These are phyloP conservation scores for Phasianus colchicus DNA, from an alignment of 2,113 vertebrate genomes.

Conservation along the genomic window DNA sequence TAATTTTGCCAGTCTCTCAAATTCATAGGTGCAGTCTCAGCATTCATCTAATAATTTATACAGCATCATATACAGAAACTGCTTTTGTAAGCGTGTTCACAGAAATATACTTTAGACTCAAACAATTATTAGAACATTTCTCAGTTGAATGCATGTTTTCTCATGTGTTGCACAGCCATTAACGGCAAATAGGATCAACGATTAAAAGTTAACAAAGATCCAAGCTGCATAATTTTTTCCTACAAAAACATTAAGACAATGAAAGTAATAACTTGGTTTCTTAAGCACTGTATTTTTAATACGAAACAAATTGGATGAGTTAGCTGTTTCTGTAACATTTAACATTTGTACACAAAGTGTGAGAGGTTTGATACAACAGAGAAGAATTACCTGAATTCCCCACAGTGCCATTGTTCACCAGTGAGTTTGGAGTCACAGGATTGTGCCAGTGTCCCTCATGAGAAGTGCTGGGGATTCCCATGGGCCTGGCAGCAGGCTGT, in stretches of 20 bases:
- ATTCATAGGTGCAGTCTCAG: not conserved
- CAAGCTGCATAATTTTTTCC: not conserved
- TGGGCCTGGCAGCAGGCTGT: slow-evolving; percentile 90
- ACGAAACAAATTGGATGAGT: not conserved
- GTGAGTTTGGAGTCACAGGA: slow-evolving; percentile 87
- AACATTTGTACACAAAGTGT: slow-evolving; percentile 36
- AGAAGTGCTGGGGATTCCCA: slow-evolving; percentile 83
- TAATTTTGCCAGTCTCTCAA: not conserved
- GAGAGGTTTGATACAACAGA: slow-evolving; percentile 65
- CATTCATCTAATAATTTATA: not conserved
- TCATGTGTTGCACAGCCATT: not conserved
- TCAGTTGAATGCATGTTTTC: slow-evolving; percentile 69
- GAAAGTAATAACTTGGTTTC: not conserved
- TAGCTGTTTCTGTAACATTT: slow-evolving; percentile 62
- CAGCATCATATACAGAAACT: not conserved
- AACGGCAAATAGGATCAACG: not conserved
- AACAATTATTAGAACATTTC: not conserved
- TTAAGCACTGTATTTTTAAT: not conserved
- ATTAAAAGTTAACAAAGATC: not conserved
- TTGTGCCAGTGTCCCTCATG: slow-evolving; percentile 95
- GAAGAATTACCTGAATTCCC: slow-evolving; percentile 91
- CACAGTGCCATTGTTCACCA: slow-evolving; percentile 93
- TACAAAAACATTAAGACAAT: not conserved
- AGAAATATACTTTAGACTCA: not conserved
- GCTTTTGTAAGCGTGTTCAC: not conserved